Conservation (phyloP, 2,888 invertebrate species). For the Sphaeridia pumilis region DNA sequence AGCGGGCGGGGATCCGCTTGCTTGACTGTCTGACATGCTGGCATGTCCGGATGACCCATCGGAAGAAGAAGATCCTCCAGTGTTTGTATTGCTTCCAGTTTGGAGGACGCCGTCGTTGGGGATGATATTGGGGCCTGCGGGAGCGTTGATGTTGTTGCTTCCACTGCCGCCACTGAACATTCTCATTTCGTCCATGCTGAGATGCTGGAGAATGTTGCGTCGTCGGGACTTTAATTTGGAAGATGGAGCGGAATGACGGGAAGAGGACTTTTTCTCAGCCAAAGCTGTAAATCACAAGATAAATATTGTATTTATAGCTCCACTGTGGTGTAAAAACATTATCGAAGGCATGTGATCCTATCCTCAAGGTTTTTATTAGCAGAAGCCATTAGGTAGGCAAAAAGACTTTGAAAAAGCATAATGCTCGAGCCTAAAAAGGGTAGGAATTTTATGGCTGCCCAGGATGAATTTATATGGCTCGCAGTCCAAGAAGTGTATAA, state of each 20-base stretch:
- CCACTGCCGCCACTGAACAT: too few relatives aligned
- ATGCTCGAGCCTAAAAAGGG: too few relatives aligned
- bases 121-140: constrained; percentile 4
- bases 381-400: too few relatives aligned
- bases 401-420: too few relatives aligned
- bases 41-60: constrained; percentile 85
- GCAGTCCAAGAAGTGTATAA: too few relatives aligned
- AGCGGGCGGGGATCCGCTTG: constrained; percentile 41
- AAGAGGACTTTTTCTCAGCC: constrained; percentile 24
- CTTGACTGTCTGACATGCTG: constrained; percentile 82
- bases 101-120: constrained; percentile 3
- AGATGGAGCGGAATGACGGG: constrained; percentile 27
- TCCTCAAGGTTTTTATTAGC: too few relatives aligned
- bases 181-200: constrained; percentile 51
- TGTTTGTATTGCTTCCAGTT: constrained; percentile 28
- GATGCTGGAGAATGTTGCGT: constrained; percentile 45
- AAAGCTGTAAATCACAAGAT: constrained; percentile 7
- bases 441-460: too few relatives aligned
- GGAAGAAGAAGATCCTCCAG: constrained; percentile 65
- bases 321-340: too few relatives aligned
- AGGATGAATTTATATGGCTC: too few relatives aligned
- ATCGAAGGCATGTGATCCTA: too few relatives aligned
- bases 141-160: constrained; percentile 43
- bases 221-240: constrained; percentile 39
- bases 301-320: too few relatives aligned